phyloP scores from a whole-genome alignment of 2,113 vertebrate species.

The Daphoenositta chrysoptera region DNA sequence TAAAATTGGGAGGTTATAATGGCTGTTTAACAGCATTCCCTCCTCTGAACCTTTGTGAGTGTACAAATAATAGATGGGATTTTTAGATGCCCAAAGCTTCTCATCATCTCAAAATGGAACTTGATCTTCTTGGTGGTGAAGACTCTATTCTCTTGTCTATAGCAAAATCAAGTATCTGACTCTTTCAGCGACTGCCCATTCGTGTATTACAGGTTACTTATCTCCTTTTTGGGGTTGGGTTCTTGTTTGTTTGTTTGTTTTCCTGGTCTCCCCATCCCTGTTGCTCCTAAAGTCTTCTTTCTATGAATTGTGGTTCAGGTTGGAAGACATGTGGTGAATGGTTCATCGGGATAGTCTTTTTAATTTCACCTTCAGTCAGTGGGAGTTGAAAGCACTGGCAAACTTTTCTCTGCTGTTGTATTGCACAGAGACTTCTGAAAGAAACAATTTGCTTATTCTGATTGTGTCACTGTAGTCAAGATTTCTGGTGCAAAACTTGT shows the following conservation, averaged over 20 bases:
- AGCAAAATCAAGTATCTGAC: background rate
- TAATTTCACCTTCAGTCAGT: background rate
- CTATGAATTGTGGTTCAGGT: background rate
- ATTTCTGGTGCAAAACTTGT: background rate
- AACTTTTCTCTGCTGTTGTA: background rate
- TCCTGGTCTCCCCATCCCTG: background rate
- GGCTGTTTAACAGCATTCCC: background rate
- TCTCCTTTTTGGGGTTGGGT: accelerated
- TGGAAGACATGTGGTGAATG: background rate
- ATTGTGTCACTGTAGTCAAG: background rate
- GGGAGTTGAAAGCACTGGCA: background rate
- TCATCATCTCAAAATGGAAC: background rate
- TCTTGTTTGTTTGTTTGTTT: background rate
- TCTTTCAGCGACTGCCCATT: background rate
- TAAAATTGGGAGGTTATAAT: background rate
- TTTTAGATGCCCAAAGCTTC: background rate
- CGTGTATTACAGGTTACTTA: background rate
- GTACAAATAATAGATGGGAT: background rate
- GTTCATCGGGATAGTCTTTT: background rate
- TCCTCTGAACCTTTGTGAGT: background rate
- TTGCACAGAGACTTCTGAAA: background rate
- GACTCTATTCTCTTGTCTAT: background rate
- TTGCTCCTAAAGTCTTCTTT: background rate
- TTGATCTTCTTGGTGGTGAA: background rate
- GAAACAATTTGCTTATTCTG: background rate